Evolutionary conservation across 1,140 invertebrate genomes (phyloP).

Genomic region (Panagrolaimus sp.): DNA sequence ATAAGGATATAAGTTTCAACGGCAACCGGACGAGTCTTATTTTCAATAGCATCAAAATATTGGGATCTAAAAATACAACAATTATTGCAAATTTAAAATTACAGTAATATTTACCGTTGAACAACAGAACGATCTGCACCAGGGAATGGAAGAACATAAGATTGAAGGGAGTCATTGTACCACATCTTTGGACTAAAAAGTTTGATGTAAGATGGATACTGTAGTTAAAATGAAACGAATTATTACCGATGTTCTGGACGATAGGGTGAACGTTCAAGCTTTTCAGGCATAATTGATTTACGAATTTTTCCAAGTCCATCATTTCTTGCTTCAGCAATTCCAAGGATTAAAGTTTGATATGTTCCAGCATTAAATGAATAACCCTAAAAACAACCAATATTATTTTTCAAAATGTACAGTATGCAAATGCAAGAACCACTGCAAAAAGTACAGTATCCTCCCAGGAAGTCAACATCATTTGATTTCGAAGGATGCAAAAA

Average conservation of each 20-base stretch:
- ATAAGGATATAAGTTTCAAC: constrained; percentile 60
- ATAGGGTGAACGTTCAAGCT: constrained; percentile 51
- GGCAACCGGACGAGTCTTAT: constrained; percentile 68
- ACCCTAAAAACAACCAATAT: too few relatives aligned
- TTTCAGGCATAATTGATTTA: constrained; percentile 53
- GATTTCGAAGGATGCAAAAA: too few relatives aligned
- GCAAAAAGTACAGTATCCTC: too few relatives aligned
- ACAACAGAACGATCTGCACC: constrained; percentile 76
- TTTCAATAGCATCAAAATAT: constrained; percentile 68
- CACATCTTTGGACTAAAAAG: constrained; percentile 66
- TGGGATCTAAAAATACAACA: too few relatives aligned
- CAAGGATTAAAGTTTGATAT: constrained; percentile 57
- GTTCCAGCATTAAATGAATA: constrained; percentile 57
- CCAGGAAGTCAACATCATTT: too few relatives aligned
- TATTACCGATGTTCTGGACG: constrained; percentile 35
- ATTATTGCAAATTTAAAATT: too few relatives aligned
- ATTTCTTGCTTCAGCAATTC: constrained; percentile 39
- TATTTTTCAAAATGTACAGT: too few relatives aligned
- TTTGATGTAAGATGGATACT: constrained; percentile 11
- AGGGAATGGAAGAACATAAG: constrained; percentile 74
- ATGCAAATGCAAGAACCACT: too few relatives aligned
- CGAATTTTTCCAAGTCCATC: constrained; percentile 55
- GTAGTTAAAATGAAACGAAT: background rate
- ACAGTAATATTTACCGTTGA: too few relatives aligned
- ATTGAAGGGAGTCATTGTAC: constrained; percentile 65